Base-by-base conservation (phyloP, 2,797 vertebrate species). In the Mormyrops attenuatus region DNA sequence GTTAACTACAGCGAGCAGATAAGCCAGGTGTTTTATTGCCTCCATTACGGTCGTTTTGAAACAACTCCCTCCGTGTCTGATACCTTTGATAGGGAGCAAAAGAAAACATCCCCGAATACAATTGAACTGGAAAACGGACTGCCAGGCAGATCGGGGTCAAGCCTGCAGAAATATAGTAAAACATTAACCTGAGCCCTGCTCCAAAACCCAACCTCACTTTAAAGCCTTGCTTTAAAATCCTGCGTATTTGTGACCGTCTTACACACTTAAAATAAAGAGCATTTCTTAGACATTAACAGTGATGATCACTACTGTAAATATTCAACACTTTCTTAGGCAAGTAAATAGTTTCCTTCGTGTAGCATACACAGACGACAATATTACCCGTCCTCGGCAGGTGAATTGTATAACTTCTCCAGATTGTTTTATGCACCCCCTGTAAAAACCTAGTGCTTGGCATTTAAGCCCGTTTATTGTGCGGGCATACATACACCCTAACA, bases 11-110 rank as follows among this genome's bases (percentile, higher is more conserved):
- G 44, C 5, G 5, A 55, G 49, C 15, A 88, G 90, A 89, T 90
- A 90, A 88, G 57, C 50, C 60, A 86, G 90, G 90, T 90, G 80
- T 89, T 90, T 89, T 90, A 86, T 55, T 86, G 34, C 34, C 82
- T 47, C 38, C 82, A 88, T 30, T 44, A 38, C 80, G 5, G 30
- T 30, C n/a, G 57, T 85, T 60, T 88, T 80, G 73, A 63, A 85
- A 90, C 89, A 69, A 87, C 55, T 85, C 87, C 26, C 52, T 17
- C 52, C 11, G 85, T 80, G 87, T 53, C 34, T 53, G 41, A 34
- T 88, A 50, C 52, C 53, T 90, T 52, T 85, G 38, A 57, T 63
- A 66, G 77, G 50, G 49, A 22, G 53, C 55, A 38, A 88, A 88
- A 88, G 50, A 38, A 88, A 90, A 69, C 86, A 84, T 63, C 73